phyloP scores from a whole-genome alignment of 2,888 invertebrate species.

The Cerastoderma edule region DNA sequence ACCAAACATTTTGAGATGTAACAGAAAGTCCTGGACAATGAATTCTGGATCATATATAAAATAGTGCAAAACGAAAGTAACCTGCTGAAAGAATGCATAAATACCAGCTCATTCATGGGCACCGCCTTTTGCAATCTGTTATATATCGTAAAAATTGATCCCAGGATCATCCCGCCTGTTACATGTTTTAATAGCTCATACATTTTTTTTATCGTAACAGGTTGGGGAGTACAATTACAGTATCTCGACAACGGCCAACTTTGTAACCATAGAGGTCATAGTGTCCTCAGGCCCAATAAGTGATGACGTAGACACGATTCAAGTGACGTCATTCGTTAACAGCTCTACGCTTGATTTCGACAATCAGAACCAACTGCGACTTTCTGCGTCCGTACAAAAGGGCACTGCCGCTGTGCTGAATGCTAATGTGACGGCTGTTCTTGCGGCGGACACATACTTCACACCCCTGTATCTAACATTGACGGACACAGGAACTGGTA shows the following conservation, averaged over 20 bases:
- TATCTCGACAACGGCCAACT: not conserved
- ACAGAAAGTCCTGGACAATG: no score
- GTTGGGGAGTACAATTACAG: not conserved
- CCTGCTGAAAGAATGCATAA: no score
- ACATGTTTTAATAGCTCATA: no score
- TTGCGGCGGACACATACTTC: not conserved
- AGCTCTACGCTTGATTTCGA: conserved; percentile 1
- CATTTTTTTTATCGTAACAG: no score
- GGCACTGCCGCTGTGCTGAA: conserved; percentile 4
- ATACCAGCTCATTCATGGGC: no score
- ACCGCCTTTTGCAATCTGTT: no score
- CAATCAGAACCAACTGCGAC: not conserved
- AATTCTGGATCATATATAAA: no score
- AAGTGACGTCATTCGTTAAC: conserved; percentile 4
- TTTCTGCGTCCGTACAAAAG: not conserved
- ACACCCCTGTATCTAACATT: not conserved
- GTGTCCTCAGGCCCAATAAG: not conserved
- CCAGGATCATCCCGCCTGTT: no score
- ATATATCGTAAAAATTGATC: no score
- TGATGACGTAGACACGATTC: not conserved
- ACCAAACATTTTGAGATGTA: no score
- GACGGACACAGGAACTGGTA: conserved; percentile 12
- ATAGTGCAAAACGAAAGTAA: no score
- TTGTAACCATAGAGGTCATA: not conserved
- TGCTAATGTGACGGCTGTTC: conserved; percentile 17